phyloP scores from a whole-genome alignment of 1,140 invertebrate species.

The Oscheius sp. region DNA sequence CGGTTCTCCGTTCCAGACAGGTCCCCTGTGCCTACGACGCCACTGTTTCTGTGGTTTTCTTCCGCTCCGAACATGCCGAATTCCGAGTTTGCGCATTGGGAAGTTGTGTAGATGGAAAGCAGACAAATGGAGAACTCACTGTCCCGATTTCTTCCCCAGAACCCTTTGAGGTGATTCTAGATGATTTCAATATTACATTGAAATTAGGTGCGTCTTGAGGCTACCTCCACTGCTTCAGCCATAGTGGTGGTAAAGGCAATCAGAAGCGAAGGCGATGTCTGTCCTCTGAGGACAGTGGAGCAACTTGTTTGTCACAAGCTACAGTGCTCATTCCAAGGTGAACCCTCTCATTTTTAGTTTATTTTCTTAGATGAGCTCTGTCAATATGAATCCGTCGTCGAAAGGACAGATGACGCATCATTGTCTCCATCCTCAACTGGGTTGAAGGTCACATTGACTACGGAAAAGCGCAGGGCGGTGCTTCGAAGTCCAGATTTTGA shows the following conservation, averaged over 20 bases:
- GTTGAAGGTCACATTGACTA: constrained; percentile 4
- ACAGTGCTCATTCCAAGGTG: constrained; percentile 22
- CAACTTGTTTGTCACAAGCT: constrained; percentile 30
- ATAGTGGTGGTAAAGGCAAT: constrained; percentile 25
- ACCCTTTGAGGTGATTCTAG: constrained; percentile 25
- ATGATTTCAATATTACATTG: constrained; percentile 13
- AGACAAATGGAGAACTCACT: constrained; percentile 15
- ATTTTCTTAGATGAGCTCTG: constrained; percentile 8
- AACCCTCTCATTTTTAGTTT: background rate
- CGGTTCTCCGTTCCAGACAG: constrained; percentile 26
- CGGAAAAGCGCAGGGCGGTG: constrained; percentile 8
- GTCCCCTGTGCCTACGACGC: constrained; percentile 27
- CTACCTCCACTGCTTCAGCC: constrained; percentile 8
- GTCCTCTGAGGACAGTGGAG: constrained; percentile 27
- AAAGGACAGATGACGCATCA: background rate
- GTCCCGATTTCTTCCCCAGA: background rate
- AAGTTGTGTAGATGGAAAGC: constrained; percentile 27
- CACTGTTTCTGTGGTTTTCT: constrained; percentile 15
- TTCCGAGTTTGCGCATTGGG: constrained; percentile 31
- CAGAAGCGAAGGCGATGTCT: constrained; percentile 15
- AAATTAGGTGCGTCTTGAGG: constrained; percentile 29
- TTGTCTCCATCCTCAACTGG: background rate
- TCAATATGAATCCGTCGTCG: constrained; percentile 11
- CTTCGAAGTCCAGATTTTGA: constrained; percentile 21
- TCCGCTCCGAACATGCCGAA: constrained; percentile 28